These are phyloP conservation scores for Merluccius polli DNA, from an alignment of 2,797 vertebrate species.

Conservation along the genomic window DNA sequence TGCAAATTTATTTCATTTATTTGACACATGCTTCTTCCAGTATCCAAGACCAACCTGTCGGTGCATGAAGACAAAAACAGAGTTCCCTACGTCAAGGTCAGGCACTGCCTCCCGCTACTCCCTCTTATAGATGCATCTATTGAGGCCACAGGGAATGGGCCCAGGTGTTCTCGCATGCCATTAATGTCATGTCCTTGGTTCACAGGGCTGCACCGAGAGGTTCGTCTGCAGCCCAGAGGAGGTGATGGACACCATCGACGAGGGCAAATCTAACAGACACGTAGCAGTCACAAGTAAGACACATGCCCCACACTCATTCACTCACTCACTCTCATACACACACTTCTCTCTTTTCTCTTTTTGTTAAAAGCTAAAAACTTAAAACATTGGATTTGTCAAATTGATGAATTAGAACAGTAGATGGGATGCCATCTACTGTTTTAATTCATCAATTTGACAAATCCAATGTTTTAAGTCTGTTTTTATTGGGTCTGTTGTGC, in stretches of 20 bases:
- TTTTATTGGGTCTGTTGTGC: not conserved
- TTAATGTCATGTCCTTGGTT: not conserved
- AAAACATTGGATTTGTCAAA: too few species aligned
- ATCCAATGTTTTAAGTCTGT: not conserved
- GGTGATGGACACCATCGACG: slow-evolving; percentile 98
- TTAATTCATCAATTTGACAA: not conserved
- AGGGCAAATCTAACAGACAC: slow-evolving; percentile 97
- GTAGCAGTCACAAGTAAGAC: slow-evolving; percentile 96
- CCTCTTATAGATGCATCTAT: too few species aligned
- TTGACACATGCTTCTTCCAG: slow-evolving; percentile 57
- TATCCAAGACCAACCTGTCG: slow-evolving; percentile 92
- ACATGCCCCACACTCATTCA: slow-evolving; percentile 7
- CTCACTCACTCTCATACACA: slow-evolving; percentile 4
- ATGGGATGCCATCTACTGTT: not conserved
- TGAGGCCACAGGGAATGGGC: not conserved
- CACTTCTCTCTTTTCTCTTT: not conserved
- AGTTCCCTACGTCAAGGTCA: slow-evolving; percentile 95
- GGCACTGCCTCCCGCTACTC: not conserved
- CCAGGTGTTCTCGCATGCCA: not conserved
- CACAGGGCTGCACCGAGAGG: slow-evolving; percentile 92
- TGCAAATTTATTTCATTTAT: not conserved
- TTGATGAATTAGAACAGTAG: too few species aligned
- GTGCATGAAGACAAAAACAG: slow-evolving; percentile 98
- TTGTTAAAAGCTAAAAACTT: not conserved
- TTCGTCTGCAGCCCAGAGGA: slow-evolving; percentile 98